These are phyloP conservation scores for Bradypodion ventrale DNA, from an alignment of 2,797 vertebrate genomes.

Conservation along the genomic window DNA sequence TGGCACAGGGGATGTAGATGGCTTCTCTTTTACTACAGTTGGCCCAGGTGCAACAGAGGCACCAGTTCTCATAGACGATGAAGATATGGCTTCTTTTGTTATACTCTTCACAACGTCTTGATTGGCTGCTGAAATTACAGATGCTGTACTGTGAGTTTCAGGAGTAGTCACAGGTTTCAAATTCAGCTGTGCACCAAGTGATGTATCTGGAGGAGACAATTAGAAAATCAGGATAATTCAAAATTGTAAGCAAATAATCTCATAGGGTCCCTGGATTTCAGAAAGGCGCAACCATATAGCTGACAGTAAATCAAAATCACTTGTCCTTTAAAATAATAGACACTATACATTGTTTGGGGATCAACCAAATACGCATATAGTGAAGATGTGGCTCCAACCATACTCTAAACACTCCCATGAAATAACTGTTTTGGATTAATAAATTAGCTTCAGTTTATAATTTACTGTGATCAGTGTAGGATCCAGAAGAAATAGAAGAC, in stretches of 20 bases:
- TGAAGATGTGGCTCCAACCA: background rate
- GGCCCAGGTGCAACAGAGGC: background rate
- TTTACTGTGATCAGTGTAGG: background rate
- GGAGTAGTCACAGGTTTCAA: background rate
- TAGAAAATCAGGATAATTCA: conserved; percentile 10
- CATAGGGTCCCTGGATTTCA: background rate
- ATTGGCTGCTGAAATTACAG: conserved; percentile 37
- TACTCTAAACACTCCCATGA: background rate
- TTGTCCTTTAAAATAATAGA: background rate
- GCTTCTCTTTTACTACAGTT: conserved; percentile 24
- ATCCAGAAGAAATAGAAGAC: background rate
- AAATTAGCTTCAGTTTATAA: background rate
- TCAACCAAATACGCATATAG: background rate
- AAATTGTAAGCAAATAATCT: background rate
- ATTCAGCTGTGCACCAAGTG: rapidly evolving
- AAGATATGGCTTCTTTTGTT: background rate
- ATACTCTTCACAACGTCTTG: background rate
- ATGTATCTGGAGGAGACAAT: conserved; percentile 30
- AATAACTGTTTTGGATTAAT: background rate
- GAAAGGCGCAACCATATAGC: background rate
- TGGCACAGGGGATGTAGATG: background rate
- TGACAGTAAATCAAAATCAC: background rate
- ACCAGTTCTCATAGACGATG: background rate
- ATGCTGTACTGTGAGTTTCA: conserved; percentile 22
- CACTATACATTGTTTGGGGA: background rate